Conservation (phyloP, 2,888 invertebrate genomes). For the Theretra japonica region DNA sequence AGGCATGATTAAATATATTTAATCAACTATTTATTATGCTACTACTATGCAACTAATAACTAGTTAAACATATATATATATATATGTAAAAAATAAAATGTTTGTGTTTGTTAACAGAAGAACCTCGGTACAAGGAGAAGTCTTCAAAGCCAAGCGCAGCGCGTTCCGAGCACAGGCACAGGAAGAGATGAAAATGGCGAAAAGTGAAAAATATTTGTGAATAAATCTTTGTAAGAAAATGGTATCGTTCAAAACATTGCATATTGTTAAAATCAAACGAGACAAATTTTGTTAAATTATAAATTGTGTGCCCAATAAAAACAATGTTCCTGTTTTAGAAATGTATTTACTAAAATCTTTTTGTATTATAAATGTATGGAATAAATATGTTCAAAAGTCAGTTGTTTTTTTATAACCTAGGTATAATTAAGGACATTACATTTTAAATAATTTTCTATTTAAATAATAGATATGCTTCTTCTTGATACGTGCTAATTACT, state of each 20-base stretch:
- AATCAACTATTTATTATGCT: no score
- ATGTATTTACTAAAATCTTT: neutral
- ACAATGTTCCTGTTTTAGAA: neutral
- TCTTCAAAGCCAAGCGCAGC: conserved; percentile 64
- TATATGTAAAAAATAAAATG: no score
- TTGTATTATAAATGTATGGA: neutral
- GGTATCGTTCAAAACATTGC: neutral
- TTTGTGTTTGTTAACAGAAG: conserved; percentile 59
- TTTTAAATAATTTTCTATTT: no score
- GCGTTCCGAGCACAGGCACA: conserved; percentile 74
- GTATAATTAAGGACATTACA: no score
- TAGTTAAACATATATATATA: no score
- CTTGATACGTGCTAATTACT: no score
- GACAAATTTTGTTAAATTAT: neutral
- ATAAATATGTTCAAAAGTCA: conserved; percentile 14
- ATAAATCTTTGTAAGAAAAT: conserved; percentile 18
- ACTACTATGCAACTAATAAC: no score
- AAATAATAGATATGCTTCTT: no score
- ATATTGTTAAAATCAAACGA: neutral
- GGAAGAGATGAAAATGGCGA: conserved; percentile 63
- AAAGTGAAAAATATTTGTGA: neutral
- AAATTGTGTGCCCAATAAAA: neutral
- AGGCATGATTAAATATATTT: no score
- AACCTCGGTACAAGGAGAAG: conserved; percentile 72
- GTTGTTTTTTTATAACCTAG: neutral